phyloP scores from a whole-genome alignment of 2,113 vertebrate genomes.

The Heterotis niloticus region DNA sequence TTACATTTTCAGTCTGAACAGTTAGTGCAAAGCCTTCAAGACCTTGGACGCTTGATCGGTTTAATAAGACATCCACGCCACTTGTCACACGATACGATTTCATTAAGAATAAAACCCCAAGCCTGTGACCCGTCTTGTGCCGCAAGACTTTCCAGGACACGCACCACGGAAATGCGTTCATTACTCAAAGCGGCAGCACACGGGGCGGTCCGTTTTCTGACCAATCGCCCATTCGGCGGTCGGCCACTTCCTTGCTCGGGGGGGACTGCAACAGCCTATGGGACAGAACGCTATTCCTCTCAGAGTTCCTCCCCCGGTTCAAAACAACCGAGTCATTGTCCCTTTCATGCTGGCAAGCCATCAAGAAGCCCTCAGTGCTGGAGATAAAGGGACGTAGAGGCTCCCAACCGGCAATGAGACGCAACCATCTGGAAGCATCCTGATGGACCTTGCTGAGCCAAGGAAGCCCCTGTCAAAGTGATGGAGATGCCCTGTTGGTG shows the following conservation, averaged over 20 bases:
- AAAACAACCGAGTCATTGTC: slow-evolving; percentile 21
- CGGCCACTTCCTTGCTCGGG: slow-evolving; percentile 1
- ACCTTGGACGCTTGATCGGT: no score
- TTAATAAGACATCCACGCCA: no score
- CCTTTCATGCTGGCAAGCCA: slow-evolving; percentile 13
- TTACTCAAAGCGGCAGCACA: slow-evolving; percentile 41
- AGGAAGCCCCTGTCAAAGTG: slow-evolving; percentile 41
- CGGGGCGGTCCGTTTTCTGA: slow-evolving; percentile 26
- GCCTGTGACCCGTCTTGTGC: slow-evolving; percentile 43
- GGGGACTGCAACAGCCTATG: slow-evolving; percentile 25
- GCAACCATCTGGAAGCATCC: slow-evolving; percentile 55
- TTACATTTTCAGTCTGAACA: no score
- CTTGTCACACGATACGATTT: neutral
- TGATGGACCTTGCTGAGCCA: slow-evolving; percentile 38
- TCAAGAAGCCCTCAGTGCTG: slow-evolving; percentile 10
- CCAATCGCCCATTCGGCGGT: neutral
- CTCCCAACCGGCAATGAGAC: slow-evolving; percentile 47
- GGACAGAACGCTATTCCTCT: slow-evolving; percentile 40
- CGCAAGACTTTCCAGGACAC: slow-evolving; percentile 45
- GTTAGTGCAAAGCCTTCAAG: no score
- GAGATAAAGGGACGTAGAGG: slow-evolving; percentile 58
- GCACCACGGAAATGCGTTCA: slow-evolving; percentile 40
- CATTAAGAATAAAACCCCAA: slow-evolving; percentile 44
- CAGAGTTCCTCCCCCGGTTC: slow-evolving; percentile 32
- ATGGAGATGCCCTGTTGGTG: slow-evolving; percentile 47